phyloP scores from a whole-genome alignment of 1,140 invertebrate genomes.

The Eurosta solidaginis region DNA sequence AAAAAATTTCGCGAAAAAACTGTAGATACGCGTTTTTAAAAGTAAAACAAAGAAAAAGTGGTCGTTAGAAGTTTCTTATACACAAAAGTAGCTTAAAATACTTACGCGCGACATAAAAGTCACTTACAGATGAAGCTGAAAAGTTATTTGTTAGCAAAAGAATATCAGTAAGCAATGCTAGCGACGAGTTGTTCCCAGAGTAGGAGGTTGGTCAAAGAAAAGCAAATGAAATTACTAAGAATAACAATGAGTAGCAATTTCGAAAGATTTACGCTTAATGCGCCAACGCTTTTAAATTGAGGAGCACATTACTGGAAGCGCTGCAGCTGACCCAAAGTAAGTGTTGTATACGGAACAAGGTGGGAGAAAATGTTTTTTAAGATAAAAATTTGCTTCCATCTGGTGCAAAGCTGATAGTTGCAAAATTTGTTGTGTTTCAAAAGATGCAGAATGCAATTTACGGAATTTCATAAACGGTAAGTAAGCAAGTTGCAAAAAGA shows the following conservation, averaged over 20 bases:
- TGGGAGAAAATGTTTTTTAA: too few species aligned
- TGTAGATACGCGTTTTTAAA: not conserved
- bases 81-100: not conserved
- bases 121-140: conserved; percentile 7
- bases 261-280: conserved; percentile 23
- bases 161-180: not conserved
- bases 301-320: not conserved
- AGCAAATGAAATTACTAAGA: not conserved
- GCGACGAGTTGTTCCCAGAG: not conserved
- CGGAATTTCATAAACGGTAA: too few species aligned
- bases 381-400: too few species aligned
- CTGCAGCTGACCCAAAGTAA: not conserved
- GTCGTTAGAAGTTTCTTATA: not conserved
- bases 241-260: not conserved
- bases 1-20: not conserved
- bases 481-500: too few species aligned
- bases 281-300: conserved; percentile 10
- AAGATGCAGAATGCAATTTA: too few species aligned
- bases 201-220: not conserved
- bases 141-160: not conserved
- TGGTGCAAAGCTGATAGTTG: too few species aligned
- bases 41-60: not conserved
- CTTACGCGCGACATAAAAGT: not conserved
- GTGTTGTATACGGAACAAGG: not conserved
- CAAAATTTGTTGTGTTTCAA: too few species aligned